Percentiles rank a stretch among this genome's conserved stretches.
These are phyloP conservation scores for Trichonephila inaurata DNA, from an alignment of 1,140 invertebrate species.

Conservation along the genomic window DNA sequence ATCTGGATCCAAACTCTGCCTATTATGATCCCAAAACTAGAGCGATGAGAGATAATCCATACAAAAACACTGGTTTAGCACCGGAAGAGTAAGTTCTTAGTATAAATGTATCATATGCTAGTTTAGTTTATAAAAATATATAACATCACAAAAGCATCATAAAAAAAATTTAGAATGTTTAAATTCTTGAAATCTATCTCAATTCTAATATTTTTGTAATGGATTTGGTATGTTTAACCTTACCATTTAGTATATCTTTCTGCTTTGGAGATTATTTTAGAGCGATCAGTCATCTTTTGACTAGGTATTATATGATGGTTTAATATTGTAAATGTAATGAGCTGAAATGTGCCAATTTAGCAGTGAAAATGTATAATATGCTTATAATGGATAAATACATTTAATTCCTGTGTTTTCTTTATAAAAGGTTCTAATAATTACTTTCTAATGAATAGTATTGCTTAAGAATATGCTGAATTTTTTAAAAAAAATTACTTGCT, in stretches of 20 bases:
- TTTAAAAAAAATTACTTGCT: too few species aligned
- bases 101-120: background rate
- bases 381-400: background rate
- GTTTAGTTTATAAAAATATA: too few species aligned
- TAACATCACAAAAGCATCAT: background rate
- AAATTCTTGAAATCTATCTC: background rate
- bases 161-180: background rate
- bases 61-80: conserved; percentile 84
- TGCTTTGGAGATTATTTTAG: too few species aligned
- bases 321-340: background rate
- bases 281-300: background rate
- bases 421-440: too few species aligned
- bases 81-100: conserved; percentile 86
- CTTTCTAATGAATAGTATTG: too few species aligned
- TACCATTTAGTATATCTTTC: too few species aligned
- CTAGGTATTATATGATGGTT: background rate
- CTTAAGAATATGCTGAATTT: too few species aligned
- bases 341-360: background rate
- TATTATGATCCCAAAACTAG: conserved; percentile 99
- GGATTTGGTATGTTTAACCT: too few species aligned
- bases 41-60: conserved; percentile 99
- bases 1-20: conserved; percentile 97
- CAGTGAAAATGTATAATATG: background rate
- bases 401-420: too few species aligned
- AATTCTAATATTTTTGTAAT: too few species aligned